These are phyloP conservation scores for Dryadula phaetusa DNA, from an alignment of 2,888 invertebrate species.

Conservation along the genomic window DNA sequence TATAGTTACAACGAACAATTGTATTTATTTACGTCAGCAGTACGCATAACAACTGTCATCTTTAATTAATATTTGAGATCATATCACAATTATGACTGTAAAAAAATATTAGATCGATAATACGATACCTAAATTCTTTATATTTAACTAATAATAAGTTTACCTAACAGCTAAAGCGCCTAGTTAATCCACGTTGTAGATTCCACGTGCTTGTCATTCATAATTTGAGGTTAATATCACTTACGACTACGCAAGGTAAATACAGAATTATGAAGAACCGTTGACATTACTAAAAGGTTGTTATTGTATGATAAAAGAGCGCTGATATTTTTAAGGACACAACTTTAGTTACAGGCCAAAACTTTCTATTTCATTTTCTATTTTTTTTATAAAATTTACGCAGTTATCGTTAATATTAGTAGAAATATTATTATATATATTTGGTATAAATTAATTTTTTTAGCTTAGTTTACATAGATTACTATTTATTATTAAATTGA, in stretches of 20 bases:
- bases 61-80: background rate
- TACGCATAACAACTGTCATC: background rate
- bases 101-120: no score
- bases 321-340: background rate
- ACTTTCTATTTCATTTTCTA: no score
- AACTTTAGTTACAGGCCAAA: no score
- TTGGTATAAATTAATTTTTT: no score
- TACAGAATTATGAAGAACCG: conserved; percentile 42
- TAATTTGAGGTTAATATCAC: conserved; percentile 62
- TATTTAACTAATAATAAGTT: conserved; percentile 32
- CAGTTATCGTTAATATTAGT: no score
- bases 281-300: conserved; percentile 29
- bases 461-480: no score
- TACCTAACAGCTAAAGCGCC: conserved; percentile 34
- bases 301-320: conserved; percentile 17
- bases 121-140: no score
- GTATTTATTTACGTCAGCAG: background rate
- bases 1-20: conserved; percentile 10
- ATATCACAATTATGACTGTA: background rate
- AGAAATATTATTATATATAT: no score
- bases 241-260: conserved; percentile 56
- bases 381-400: no score
- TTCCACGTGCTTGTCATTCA: conserved; percentile 73
- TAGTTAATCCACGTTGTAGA: conserved; percentile 48
- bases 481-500: no score